phyloP scores from a whole-genome alignment of 2,797 vertebrate genomes.

The Phataginus tetradactyla region DNA sequence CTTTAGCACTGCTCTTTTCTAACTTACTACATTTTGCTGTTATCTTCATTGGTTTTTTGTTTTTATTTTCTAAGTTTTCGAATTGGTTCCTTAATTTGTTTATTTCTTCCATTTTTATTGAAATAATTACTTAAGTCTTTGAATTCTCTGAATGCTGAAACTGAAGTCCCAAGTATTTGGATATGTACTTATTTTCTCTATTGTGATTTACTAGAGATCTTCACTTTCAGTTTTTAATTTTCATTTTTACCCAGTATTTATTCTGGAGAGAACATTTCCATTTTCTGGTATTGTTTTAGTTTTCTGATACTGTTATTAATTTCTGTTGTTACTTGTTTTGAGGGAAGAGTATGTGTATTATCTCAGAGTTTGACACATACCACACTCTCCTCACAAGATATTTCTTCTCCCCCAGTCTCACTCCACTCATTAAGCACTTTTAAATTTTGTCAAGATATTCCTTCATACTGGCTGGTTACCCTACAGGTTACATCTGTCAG shows the following conservation, averaged over 20 bases:
- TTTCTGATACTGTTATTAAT: neutral
- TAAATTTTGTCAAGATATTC: neutral
- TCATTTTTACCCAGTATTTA: neutral
- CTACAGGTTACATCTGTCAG: neutral
- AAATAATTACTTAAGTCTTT: neutral
- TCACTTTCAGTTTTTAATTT: neutral
- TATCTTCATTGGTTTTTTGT: neutral
- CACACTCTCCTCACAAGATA: neutral
- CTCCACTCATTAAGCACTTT: neutral
- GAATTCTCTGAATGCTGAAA: neutral
- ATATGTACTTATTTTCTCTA: neutral
- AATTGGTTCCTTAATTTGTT: neutral
- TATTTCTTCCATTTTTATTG: neutral
- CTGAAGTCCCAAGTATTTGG: neutral
- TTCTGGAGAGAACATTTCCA: neutral
- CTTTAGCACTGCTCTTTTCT: neutral
- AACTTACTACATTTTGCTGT: neutral
- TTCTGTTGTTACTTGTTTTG: neutral
- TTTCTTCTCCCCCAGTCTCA: neutral
- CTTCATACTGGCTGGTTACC: neutral
- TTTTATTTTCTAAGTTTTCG: neutral
- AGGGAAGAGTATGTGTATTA: neutral
- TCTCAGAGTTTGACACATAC: neutral
- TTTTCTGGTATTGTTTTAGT: neutral
- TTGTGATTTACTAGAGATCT: neutral